phyloP scores from a whole-genome alignment of 1,140 invertebrate species.

The Agrypnia vestita region DNA sequence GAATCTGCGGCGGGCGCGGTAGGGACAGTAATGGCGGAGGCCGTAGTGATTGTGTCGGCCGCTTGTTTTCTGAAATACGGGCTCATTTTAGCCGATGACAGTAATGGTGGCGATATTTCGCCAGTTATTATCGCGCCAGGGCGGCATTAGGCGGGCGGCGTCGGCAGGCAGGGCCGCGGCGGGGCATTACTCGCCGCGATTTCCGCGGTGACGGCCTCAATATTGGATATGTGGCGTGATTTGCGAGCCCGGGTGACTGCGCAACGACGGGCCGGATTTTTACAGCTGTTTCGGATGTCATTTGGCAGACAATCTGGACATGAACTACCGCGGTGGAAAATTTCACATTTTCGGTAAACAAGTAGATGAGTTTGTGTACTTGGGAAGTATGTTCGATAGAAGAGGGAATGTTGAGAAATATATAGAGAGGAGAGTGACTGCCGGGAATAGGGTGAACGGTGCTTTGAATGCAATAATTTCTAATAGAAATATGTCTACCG shows the following conservation, averaged over 20 bases:
- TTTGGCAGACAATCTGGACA: neutral
- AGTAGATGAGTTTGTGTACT: too few relatives aligned
- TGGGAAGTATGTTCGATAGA: too few relatives aligned
- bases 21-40: slow-evolving; percentile 22
- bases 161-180: slow-evolving; percentile 17
- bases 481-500: too few relatives aligned
- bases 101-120: slow-evolving; percentile 60
- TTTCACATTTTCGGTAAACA: too few relatives aligned
- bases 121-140: slow-evolving; percentile 56
- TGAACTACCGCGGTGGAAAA: neutral
- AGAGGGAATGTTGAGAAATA: too few relatives aligned
- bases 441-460: too few relatives aligned
- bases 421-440: too few relatives aligned
- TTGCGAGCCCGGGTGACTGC: slow-evolving; percentile 22
- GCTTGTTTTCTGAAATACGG: slow-evolving; percentile 61
- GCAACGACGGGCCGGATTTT: neutral
- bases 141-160: slow-evolving; percentile 30
- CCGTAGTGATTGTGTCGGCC: slow-evolving; percentile 57
- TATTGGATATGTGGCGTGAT: slow-evolving; percentile 49
- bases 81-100: slow-evolving; percentile 61
- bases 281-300: slow-evolving; percentile 22
- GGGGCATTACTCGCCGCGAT: slow-evolving; percentile 46
- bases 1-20: slow-evolving; percentile 14
- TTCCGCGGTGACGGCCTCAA: slow-evolving; percentile 49
- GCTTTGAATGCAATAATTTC: too few relatives aligned